Evolutionary conservation across 2,888 invertebrate species (phyloP).

Genomic region (Metalampra italica): DNA sequence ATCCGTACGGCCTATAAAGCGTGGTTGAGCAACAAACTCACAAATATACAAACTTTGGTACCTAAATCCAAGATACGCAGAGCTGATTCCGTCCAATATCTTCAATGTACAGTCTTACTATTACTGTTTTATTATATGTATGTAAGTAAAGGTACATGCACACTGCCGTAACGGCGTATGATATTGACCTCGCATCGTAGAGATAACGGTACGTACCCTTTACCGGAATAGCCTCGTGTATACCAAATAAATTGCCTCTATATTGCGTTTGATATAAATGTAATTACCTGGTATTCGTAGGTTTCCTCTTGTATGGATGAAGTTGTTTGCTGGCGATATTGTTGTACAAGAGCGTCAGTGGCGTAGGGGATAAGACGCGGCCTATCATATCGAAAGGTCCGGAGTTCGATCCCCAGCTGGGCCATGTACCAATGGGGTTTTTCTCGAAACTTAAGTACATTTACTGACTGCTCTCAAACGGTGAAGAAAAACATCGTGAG

Average conservation of each 20-base stretch:
- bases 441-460: too few species aligned
- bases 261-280: conserved; percentile 12
- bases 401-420: too few species aligned
- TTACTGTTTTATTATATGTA: neutral
- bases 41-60: too few species aligned
- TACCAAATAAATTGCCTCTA: conserved; percentile 14
- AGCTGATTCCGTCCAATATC: neutral
- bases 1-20: too few species aligned
- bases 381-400: too few species aligned
- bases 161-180: neutral
- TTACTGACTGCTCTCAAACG: too few species aligned
- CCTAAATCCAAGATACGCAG: too few species aligned
- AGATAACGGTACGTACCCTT: conserved; percentile 7
- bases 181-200: conserved; percentile 1
- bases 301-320: neutral
- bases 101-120: neutral
- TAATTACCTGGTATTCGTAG: conserved; percentile 10
- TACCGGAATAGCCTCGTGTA: conserved; percentile 1
- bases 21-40: too few species aligned
- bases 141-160: neutral
- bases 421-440: too few species aligned
- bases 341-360: neutral
- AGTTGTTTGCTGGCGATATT: neutral
- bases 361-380: too few species aligned
- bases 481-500: too few species aligned